These are phyloP conservation scores for Plectropomus leopardus DNA, from an alignment of 2,113 vertebrate genomes.

Conservation along the genomic window DNA sequence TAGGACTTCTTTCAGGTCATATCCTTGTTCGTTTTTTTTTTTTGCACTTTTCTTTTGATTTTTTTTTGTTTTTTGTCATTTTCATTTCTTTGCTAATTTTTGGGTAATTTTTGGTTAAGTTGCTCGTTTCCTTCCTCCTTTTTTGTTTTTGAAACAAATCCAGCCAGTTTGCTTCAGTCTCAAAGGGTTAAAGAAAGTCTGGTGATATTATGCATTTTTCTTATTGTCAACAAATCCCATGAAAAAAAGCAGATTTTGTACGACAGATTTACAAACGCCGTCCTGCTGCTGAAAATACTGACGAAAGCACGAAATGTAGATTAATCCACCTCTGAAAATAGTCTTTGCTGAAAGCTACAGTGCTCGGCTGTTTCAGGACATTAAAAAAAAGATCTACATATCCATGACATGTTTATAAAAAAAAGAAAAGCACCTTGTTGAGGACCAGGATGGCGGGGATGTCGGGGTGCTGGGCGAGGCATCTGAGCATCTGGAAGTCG, in stretches of 20 bases:
- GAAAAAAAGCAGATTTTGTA: background rate
- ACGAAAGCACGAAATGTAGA: slow-evolving; percentile 1
- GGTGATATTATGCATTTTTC: background rate
- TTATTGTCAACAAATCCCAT: background rate
- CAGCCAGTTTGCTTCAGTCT: too few species aligned
- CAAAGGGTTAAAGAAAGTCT: too few species aligned
- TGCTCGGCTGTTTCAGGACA: background rate
- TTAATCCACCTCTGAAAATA: background rate
- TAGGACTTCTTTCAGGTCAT: too few species aligned
- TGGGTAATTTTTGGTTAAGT: too few species aligned
- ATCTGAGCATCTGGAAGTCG: slow-evolving; percentile 88
- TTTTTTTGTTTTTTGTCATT: too few species aligned
- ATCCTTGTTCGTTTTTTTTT: too few species aligned
- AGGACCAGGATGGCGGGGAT: slow-evolving; percentile 92
- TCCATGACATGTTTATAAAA: background rate
- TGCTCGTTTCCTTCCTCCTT: too few species aligned
- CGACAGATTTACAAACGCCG: background rate
- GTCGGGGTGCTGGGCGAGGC: slow-evolving; percentile 84
- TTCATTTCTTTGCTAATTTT: too few species aligned
- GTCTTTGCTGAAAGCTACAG: background rate
- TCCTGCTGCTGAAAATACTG: slow-evolving; percentile 6
- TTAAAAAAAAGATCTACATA: background rate
- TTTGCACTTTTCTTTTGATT: too few species aligned
- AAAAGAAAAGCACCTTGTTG: slow-evolving; percentile 89
- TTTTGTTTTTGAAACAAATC: too few species aligned